Base-by-base conservation (phyloP, 2,797 vertebrate genomes). In the Pelobates cultripes region DNA sequence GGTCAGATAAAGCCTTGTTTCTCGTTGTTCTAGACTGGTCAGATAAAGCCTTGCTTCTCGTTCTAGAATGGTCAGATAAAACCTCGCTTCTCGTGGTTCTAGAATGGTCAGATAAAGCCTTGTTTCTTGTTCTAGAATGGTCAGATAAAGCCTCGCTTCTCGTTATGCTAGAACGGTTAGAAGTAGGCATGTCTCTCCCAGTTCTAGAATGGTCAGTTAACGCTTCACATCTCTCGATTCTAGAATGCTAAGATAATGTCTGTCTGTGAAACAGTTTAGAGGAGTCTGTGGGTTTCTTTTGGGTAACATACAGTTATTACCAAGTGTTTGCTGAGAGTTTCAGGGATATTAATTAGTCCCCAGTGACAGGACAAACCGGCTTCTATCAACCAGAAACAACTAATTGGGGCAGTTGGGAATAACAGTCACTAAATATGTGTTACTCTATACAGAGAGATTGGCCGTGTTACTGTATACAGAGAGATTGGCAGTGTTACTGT, bases 371-470 rank as follows among this genome's bases (percentile, higher is more conserved):
- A 66, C 70, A 81, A 70, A 81, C 45, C 61, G 70, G 60, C 67
- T 63, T 75, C 79, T 40, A 70, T 28, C 53, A 76, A 73, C 80
- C 15, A 43, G 53, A 82, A 77, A 63, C 68, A 66, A 43, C 74
- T 77, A 82, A 82, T 77, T 71, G 75, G 68, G 63, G 60, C 73
- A 43, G 64, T 40, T 67, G 80, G 73, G 80, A 82, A 77, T 77
- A 66, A 57, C 13, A 63, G 28, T 76, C 67, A 53, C 73, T 68
- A 47, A 10, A 47, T 5, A 47, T 5, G 45, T 10, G 9, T 47
- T 10, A 47, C 45, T 47, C 5, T 47, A 47, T 10, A 47, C 5
- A 47, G 45, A 47, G 45, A 47, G 45, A 47, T 1, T 5, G 45
- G 45, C 45, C 1, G 28, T 28, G 45, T 47, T 10, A 47, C 45